A percentile compares a stretch with the other conserved stretches of the same genome.
These are phyloP conservation scores for Atta cephalotes DNA, from an alignment of 1,140 invertebrate genomes.

Conservation along the genomic window DNA sequence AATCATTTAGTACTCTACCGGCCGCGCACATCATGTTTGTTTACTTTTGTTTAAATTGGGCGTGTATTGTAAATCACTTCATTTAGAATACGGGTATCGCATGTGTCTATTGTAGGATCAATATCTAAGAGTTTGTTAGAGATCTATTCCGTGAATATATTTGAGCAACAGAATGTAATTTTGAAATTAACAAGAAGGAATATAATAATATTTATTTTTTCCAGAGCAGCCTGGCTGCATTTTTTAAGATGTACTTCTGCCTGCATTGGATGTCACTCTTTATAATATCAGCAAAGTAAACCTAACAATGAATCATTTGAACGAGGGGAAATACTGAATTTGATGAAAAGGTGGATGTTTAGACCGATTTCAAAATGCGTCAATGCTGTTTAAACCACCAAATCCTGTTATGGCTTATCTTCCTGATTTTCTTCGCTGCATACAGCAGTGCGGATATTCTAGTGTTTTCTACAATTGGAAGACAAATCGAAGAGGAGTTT, in stretches of 20 bases:
- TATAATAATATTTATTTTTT: constrained; percentile 37
- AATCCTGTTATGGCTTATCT: constrained; percentile 76
- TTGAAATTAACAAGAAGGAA: neutral
- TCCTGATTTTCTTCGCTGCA: constrained; percentile 74
- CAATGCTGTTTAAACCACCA: constrained; percentile 73
- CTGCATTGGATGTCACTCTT: neutral
- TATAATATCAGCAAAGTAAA: constrained; percentile 12
- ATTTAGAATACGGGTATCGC: neutral
- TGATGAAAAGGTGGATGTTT: constrained; percentile 62
- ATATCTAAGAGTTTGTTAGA: neutral
- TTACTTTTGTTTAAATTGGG: constrained; percentile 11
- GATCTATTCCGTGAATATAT: neutral
- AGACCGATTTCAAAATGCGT: constrained; percentile 73
- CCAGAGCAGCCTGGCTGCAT: constrained; percentile 15
- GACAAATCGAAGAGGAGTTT: constrained; percentile 89
- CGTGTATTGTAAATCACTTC: neutral
- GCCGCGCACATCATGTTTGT: constrained; percentile 15
- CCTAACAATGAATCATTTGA: constrained; percentile 50
- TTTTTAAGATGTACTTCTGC: constrained; percentile 39
- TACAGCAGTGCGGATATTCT: constrained; percentile 84
- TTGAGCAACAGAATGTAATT: neutral
- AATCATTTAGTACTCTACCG: neutral
- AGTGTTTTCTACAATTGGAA: constrained; percentile 82
- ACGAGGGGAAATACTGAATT: constrained; percentile 57
- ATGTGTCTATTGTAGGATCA: neutral